phyloP scores from a whole-genome alignment of 2,113 vertebrate species.

The Boulengeromyrus knoepffleri region DNA sequence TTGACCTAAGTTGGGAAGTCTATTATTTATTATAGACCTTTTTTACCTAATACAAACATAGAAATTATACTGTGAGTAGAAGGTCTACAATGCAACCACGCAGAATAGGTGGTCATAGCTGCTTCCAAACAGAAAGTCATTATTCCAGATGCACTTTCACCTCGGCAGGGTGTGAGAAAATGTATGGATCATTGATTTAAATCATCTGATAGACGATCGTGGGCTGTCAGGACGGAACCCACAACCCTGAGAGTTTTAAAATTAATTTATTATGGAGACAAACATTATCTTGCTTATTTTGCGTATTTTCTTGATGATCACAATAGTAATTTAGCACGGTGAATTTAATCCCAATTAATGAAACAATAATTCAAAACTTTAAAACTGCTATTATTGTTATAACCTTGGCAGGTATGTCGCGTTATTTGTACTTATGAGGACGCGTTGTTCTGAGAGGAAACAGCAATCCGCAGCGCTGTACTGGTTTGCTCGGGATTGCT shows the following conservation, averaged over 20 bases:
- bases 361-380: neutral
- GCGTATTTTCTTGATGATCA: neutral
- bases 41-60: neutral
- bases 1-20: neutral
- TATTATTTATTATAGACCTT: neutral
- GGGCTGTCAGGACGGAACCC: neutral
- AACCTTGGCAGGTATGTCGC: neutral
- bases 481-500: neutral
- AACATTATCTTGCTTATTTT: neutral
- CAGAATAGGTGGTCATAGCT: neutral
- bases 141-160: neutral
- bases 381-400: neutral
- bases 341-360: neutral
- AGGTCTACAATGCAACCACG: neutral
- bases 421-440: neutral
- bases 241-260: neutral
- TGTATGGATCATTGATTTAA: neutral
- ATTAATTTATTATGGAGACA: neutral
- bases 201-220: neutral
- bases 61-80: neutral
- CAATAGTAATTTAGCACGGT: neutral
- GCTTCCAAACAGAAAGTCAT: neutral
- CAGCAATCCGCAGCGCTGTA: neutral
- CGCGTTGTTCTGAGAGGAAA: neutral
- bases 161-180: neutral